Base-by-base conservation (phyloP, 2,888 invertebrate species). In the Chromoteleia sp. region DNA sequence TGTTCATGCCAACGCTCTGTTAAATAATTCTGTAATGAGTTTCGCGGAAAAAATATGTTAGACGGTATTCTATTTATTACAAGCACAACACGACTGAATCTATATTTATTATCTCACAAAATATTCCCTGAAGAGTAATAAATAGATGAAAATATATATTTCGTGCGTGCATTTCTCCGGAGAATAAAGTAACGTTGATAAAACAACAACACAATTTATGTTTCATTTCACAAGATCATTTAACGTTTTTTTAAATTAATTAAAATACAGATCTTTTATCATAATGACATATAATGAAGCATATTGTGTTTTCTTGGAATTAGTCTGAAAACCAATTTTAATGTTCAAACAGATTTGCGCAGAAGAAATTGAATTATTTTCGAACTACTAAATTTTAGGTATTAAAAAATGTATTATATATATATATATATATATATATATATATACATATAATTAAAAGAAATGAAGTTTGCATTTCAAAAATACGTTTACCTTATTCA, bases 41-140 rank as follows among this genome's bases (percentile, higher is more conserved):
- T 54, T 43, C 43, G 12, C 29, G 41, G 29, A 29, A 67, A 36
- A 65, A 67, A 67, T 36, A 17, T 67, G 10, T 36, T 17, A 67
- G 17, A 25, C 43, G 10, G 10, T 21, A 52, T 45, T 45, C 33
- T 48, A 48, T 48, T 48, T 48, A 63, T 30, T 63, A 48, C 8
- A 36, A 63, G 14, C 29, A 48, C n/a, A 61, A n/a, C 33, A n/a
- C 12, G n/a, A 14, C 33, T 19, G 30, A 63, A 48, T 25, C 25
- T 63, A 48, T 33, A 63, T 43, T 15, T 45, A 61, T 19, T 30
- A 33, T 45, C 43, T 61, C 30, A 10, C 30, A 21, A 61, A 61
- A 45, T 12, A 17, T 30, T 25, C 4, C 8, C 15, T 12, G 10
- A 45, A 7, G 45, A 12, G 7, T 14, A 61, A 29, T 61, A 45